phyloP scores from a whole-genome alignment of 1,140 invertebrate genomes.

The Elymnias hypermnestra region DNA sequence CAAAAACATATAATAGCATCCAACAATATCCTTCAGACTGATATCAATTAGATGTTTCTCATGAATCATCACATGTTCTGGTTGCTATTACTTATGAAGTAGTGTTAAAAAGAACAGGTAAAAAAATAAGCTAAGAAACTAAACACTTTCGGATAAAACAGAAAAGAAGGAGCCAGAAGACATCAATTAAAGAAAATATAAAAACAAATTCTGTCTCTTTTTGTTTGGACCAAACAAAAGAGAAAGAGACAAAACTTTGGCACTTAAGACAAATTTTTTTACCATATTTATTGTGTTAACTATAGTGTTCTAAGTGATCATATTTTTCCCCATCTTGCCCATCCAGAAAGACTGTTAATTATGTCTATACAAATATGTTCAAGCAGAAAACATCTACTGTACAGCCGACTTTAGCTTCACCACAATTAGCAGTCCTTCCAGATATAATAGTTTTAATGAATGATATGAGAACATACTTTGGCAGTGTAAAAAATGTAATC shows the following conservation, averaged over 20 bases:
- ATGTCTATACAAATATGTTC: constrained; percentile 45
- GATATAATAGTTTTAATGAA: constrained; percentile 12
- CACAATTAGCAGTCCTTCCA: constrained; percentile 30
- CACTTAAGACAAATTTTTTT: constrained; percentile 62
- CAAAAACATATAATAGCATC: constrained; percentile 27
- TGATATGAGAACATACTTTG: neutral
- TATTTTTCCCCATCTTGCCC: constrained; percentile 18
- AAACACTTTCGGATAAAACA: constrained; percentile 39
- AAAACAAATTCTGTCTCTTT: constrained; percentile 14
- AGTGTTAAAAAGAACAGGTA: constrained; percentile 42
- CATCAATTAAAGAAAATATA: constrained; percentile 3
- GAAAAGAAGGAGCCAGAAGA: constrained; percentile 32
- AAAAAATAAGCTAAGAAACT: constrained; percentile 66
- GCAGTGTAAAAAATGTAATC: constrained; percentile 25
- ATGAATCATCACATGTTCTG: too few relatives aligned
- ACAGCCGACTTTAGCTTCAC: constrained; percentile 55
- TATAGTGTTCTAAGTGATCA: constrained; percentile 33
- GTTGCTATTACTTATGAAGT: constrained; percentile 32
- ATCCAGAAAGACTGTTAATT: constrained; percentile 32
- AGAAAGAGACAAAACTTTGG: constrained; percentile 15
- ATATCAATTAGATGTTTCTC: too few relatives aligned
- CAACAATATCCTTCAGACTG: neutral
- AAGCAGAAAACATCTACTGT: constrained; percentile 63
- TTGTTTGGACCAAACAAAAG: neutral
- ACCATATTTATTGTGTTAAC: constrained; percentile 56